Base-by-base conservation (phyloP, 2,113 vertebrate species). In the Mungos mungo region DNA sequence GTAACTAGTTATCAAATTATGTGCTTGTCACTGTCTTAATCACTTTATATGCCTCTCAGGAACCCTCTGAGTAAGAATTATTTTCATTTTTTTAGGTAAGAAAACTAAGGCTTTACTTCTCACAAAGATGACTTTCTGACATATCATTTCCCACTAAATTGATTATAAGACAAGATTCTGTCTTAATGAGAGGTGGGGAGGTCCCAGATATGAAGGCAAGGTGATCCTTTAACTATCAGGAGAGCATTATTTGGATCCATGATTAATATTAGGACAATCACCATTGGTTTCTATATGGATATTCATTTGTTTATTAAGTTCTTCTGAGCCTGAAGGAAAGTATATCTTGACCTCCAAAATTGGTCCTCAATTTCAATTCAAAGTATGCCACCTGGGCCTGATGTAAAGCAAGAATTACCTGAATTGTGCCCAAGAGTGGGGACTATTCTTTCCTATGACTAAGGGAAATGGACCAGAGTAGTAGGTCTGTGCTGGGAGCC, bases 21-120 rank as follows among this genome's bases (percentile, higher is more conserved):
- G 14, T 57, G 41, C 9, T 85, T 83, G 21, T 54, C 29, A 84
- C 31, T 90, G 47, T 50, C n/a, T 23, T 47, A 50, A 69, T 77
- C 45, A 45, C 31, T 63, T 74, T 54, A 65, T 35, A 13, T 45
- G 16, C 14, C 63, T 92, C 35, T 31, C 12, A 66, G 29, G 66
- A 69, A 74, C 2, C 0, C 16, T 92, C 35, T 69, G 47, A 19
- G 31, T 71, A 84, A 68, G 60, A 83, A 93, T 86, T 45, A 71
- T 80, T 93, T 60, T 93, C 11, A 88, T 47, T 88, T 68, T 94
- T 68, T 83, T 47, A 87, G 74, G 66, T 54, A 72, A 88, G 57
- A 33, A 88, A 76, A 72, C 6, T 21, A 66, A 95, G 18, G 7
- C 27, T 95, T 93, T 87, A n/a, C n/a, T 77, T 87, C 68, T 57